Base-by-base conservation (phyloP, 2,797 vertebrate species). In the Dipus sagitta region DNA sequence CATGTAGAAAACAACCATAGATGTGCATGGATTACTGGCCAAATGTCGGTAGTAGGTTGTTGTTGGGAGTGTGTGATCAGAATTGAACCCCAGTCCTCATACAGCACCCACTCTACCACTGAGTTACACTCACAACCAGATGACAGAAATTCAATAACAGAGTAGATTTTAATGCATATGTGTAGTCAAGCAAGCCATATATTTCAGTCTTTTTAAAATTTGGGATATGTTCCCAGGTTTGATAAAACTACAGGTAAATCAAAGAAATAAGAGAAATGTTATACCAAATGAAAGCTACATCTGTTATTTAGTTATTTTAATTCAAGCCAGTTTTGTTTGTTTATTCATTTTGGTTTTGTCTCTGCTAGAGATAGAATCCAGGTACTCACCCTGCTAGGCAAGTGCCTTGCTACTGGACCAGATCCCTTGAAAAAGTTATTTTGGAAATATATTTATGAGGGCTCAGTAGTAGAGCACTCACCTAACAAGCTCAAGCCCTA, bases 1-100 rank as follows among this genome's bases (percentile, higher is more conserved):
- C 65, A 70, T 82, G 78, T 15, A 60, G 32, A 95, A 74, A 38
- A 74, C 23, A 77, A 86, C 94, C 28, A 70, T 28, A 90, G 76
- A 77, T 2, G 47, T 0, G 60, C 34, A 75, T 52, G 3, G 11
- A 75, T 52, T 11, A 62, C 2, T 64, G 67, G 30, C 32, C 75
- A 92, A 83, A 86, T 82, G 23, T 47, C 58, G 10, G 26, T 88
- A 18, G 65, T 21, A 79, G 64, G 77, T 71, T n/a, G n/a, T n/a
- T n/a, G n/a, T 24, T 80, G 38, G 32, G 72, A 3, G 10, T 28
- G 38, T 71, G n/a, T 60, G 54, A 21, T 86, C 32, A 21, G 20
- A 7, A 79, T 74, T 26, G n/a, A 92, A 74, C 58, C 2, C 9
- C 32, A 12, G n/a, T n/a, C n/a, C n/a, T n/a, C 54, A 42, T 8